phyloP scores from a whole-genome alignment of 1,140 invertebrate species.

The Leptopilina clavipes region DNA sequence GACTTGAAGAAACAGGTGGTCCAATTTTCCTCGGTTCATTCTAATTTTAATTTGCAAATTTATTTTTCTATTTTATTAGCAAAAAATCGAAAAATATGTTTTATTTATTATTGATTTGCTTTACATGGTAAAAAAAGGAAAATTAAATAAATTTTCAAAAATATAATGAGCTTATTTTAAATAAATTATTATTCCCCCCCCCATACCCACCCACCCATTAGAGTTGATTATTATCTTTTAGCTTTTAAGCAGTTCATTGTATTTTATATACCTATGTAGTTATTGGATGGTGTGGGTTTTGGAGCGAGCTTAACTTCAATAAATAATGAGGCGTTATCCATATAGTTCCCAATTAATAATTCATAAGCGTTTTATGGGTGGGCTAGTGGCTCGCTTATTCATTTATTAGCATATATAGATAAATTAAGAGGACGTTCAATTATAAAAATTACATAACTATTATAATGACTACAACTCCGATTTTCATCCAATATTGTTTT shows the following conservation, averaged over 20 bases:
- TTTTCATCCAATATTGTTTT: background rate
- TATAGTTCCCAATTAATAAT: conserved; percentile 28
- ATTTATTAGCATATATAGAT: conserved; percentile 23
- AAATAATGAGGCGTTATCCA: conserved; percentile 18
- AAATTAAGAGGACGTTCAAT: conserved; percentile 10
- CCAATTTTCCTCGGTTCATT: conserved; percentile 27
- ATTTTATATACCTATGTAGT: background rate
- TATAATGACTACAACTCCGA: conserved; percentile 1
- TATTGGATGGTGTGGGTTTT: background rate
- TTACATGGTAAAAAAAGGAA: background rate
- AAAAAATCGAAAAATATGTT: background rate
- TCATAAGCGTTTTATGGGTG: conserved; percentile 24
- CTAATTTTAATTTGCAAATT: background rate
- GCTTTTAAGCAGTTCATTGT: conserved; percentile 10
- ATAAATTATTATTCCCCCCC: conserved; percentile 39
- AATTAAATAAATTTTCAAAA: background rate
- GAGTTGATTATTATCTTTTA: background rate
- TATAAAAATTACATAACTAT: conserved; percentile 32
- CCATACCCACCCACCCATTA: background rate
- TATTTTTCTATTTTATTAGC: background rate
- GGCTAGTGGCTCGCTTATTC: background rate
- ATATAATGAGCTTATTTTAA: background rate
- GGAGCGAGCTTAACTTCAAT: conserved; percentile 16
- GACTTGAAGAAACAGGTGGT: conserved; percentile 38
- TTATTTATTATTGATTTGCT: background rate